phyloP scores from a whole-genome alignment of 2,113 vertebrate species.

The Oreamnos americanus region DNA sequence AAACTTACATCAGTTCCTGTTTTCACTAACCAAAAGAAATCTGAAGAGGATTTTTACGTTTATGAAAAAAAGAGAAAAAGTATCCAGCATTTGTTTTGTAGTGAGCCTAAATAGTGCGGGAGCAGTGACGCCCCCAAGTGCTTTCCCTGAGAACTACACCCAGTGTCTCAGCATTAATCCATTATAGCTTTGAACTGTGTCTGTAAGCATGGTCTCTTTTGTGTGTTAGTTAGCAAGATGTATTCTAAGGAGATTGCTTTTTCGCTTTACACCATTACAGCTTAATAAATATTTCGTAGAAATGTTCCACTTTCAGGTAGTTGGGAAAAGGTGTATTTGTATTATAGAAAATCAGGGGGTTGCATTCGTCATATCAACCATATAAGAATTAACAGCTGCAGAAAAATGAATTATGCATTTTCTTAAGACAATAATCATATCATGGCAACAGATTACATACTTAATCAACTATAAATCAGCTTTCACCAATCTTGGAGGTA shows the following conservation, averaged over 20 bases:
- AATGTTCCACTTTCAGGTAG: background rate
- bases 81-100: background rate
- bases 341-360: background rate
- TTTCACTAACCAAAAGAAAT: background rate
- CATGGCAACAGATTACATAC: slow-evolving; percentile 69
- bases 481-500: slow-evolving; percentile 78
- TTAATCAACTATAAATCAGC: slow-evolving; percentile 79
- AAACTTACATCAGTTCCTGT: background rate
- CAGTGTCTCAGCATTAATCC: background rate
- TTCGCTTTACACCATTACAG: background rate
- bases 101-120: background rate
- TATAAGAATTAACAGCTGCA: slow-evolving; percentile 52
- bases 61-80: background rate
- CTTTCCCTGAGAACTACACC: background rate
- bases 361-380: background rate
- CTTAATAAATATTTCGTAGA: background rate
- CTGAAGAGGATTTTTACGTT: background rate
- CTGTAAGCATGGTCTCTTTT: background rate
- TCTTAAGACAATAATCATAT: slow-evolving; percentile 70
- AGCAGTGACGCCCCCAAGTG: background rate
- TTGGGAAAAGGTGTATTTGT: background rate
- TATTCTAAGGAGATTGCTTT: background rate
- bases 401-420: slow-evolving; percentile 69
- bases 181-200: no score
- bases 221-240: background rate